phyloP scores from a whole-genome alignment of 2,888 invertebrate genomes.

The Aricia artaxerxes region DNA sequence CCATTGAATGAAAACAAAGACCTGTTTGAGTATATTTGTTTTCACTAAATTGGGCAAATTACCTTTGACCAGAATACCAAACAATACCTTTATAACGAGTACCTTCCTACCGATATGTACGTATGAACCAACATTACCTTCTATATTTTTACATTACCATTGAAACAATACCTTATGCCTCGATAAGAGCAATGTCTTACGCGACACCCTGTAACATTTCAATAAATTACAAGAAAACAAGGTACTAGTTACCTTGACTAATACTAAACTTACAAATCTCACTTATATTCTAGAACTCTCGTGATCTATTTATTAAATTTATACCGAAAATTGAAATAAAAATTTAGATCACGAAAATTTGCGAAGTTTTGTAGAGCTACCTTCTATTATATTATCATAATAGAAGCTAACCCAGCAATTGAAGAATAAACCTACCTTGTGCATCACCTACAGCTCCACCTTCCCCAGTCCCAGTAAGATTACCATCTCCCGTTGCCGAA shows the following conservation, averaged over 20 bases:
- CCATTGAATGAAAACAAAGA: no score
- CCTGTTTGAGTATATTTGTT: no score
- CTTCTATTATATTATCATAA: conserved; percentile 37
- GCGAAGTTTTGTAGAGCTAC: conserved; percentile 32
- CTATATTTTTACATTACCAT: not conserved
- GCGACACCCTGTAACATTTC: conserved; percentile 43
- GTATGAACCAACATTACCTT: not conserved
- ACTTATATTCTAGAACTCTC: conserved; percentile 53
- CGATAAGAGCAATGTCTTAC: conserved; percentile 29
- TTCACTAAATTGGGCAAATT: no score
- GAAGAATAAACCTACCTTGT: conserved; percentile 77
- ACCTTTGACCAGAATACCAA: no score
- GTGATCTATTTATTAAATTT: conserved; percentile 43
- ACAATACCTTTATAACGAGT: no score
- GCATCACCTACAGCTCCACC: conserved; percentile 79
- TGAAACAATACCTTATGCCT: conserved; percentile 31
- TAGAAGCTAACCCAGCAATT: conserved; percentile 40
- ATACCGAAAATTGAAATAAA: conserved; percentile 17
- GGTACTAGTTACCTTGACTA: conserved; percentile 39
- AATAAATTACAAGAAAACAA: conserved; percentile 40
- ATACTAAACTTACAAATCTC: conserved; percentile 70
- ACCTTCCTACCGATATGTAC: no score
- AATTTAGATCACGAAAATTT: conserved; percentile 45
- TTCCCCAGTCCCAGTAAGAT: conserved; percentile 73
- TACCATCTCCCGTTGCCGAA: conserved; percentile 75